These are phyloP conservation scores for Oscheius myriophilus DNA, from an alignment of 2,888 invertebrate species.

Conservation along the genomic window DNA sequence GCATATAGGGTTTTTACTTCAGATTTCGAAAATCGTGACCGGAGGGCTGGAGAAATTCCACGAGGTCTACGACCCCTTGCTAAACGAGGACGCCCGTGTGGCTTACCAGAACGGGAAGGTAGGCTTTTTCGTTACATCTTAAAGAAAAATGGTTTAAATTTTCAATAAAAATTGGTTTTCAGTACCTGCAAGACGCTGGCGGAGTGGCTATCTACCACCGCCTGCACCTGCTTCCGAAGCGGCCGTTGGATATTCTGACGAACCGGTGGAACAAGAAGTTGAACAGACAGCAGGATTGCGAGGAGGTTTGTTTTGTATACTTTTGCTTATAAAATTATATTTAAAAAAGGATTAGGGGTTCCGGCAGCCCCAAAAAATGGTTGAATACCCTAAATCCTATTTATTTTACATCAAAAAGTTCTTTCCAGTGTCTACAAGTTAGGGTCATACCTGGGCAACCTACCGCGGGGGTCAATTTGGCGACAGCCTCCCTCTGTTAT, in stretches of 20 bases:
- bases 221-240: conserved; percentile 64
- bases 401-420: too few species aligned
- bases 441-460: too few species aligned
- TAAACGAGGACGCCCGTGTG: conserved; percentile 56
- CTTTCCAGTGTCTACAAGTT: too few species aligned
- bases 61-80: conserved; percentile 57
- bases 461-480: too few species aligned
- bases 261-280: conserved; percentile 40
- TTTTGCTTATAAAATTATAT: too few species aligned
- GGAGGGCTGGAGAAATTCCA: conserved; percentile 58
- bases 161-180: neutral
- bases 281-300: conserved; percentile 48
- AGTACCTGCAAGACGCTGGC: conserved; percentile 54
- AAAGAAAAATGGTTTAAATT: too few species aligned
- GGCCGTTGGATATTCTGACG: conserved; percentile 48
- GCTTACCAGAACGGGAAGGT: conserved; percentile 39
- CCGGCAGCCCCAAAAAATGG: too few species aligned
- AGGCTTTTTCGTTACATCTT: too few species aligned
- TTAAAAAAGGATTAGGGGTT: too few species aligned
- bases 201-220: conserved; percentile 68
- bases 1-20: too few species aligned
- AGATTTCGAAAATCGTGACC: conserved; percentile 58
- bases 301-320: conserved; percentile 43
- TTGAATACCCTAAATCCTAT: too few species aligned
- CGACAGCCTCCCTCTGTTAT: too few species aligned